Percentiles rank a stretch among this genome's conserved stretches.
These are phyloP conservation scores for Cephalopholis sonnerati DNA, from an alignment of 2,113 vertebrate genomes.

Conservation along the genomic window DNA sequence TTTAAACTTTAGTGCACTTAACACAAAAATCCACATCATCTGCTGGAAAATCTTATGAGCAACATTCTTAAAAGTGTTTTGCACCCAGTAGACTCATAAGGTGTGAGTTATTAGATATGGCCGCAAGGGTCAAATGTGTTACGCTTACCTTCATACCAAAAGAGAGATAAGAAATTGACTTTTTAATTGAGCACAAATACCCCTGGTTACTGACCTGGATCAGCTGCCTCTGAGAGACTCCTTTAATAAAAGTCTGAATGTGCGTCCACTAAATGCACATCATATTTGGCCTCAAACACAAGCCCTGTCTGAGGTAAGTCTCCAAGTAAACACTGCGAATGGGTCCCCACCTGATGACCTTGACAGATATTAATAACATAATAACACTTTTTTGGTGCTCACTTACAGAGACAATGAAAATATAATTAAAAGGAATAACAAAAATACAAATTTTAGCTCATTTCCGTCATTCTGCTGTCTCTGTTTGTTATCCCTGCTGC, in stretches of 20 bases:
- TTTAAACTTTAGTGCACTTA: background rate
- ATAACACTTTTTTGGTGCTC: background rate
- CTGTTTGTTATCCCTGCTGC: background rate
- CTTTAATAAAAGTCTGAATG: conserved; percentile 23
- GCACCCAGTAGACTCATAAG: background rate
- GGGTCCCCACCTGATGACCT: background rate
- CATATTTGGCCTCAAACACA: background rate
- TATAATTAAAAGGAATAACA: background rate
- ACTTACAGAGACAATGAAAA: background rate
- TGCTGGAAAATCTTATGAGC: background rate
- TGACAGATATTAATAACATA: background rate
- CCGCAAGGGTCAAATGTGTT: conserved; percentile 23
- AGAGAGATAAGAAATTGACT: conserved; percentile 48
- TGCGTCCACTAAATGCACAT: conserved; percentile 1
- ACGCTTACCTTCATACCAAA: conserved; percentile 16
- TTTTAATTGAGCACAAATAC: conserved; percentile 49
- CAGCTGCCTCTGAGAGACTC: conserved; percentile 34
- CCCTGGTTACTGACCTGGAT: conserved; percentile 54
- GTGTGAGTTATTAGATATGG: conserved; percentile 33
- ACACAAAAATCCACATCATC: background rate
- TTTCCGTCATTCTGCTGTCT: background rate
- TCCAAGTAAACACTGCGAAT: background rate
- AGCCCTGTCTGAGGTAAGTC: background rate
- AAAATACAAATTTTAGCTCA: background rate
- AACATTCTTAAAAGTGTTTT: background rate